phyloP scores from a whole-genome alignment of 2,113 vertebrate species.

The Oncorhynchus mykiss region DNA sequence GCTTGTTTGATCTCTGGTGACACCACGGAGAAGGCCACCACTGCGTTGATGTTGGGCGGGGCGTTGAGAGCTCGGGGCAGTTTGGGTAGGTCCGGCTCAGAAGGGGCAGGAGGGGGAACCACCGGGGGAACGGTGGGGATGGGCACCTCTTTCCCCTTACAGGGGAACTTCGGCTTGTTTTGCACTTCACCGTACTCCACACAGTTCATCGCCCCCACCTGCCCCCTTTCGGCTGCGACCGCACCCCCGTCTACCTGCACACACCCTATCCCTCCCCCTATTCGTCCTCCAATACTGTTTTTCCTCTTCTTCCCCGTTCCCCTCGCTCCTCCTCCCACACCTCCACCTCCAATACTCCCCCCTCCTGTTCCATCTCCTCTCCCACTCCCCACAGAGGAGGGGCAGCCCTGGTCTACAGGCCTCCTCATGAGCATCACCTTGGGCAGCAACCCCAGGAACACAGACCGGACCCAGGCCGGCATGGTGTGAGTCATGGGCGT shows the following conservation, averaged over 20 bases:
- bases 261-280: slow-evolving; percentile 51
- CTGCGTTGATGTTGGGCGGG: slow-evolving; percentile 68
- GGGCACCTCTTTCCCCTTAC: slow-evolving; percentile 70
- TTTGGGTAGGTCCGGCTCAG: slow-evolving; percentile 62
- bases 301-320: slow-evolving; percentile 1
- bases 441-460: slow-evolving; percentile 84
- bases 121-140: slow-evolving; percentile 65
- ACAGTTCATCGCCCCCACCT: slow-evolving; percentile 62
- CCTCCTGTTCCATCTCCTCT: slow-evolving; percentile 38
- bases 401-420: slow-evolving; percentile 75
- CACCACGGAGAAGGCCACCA: slow-evolving; percentile 68
- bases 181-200: slow-evolving; percentile 65
- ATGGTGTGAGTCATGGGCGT: slow-evolving; percentile 88
- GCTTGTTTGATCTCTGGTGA: slow-evolving; percentile 84
- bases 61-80: slow-evolving; percentile 45
- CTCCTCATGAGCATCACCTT: slow-evolving; percentile 85
- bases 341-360: slow-evolving; percentile 28
- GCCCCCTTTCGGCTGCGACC: slow-evolving; percentile 43
- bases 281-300: slow-evolving; percentile 36
- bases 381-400: slow-evolving; percentile 33
- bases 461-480: slow-evolving; percentile 82
- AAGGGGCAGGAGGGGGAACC: slow-evolving; percentile 42
- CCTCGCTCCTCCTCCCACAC: slow-evolving; percentile 49
- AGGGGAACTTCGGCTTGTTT: slow-evolving; percentile 59
- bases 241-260: slow-evolving; percentile 43